Percentiles rank a stretch among this genome's conserved stretches.
phyloP scores from a whole-genome alignment of 2,113 vertebrate species.

The Nibea albiflora region DNA sequence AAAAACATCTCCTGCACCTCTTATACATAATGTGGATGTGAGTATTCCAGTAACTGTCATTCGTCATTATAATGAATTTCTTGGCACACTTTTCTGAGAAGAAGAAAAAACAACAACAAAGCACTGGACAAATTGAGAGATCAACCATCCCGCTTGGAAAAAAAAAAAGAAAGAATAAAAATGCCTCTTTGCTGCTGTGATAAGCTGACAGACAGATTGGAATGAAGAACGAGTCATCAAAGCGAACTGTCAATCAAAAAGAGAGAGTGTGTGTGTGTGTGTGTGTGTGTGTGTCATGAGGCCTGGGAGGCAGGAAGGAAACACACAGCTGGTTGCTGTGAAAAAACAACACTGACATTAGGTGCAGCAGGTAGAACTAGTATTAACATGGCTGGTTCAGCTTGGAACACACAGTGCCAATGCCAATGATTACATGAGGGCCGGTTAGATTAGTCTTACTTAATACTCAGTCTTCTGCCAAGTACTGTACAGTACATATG shows the following conservation, averaged over 20 bases:
- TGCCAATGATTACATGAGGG: neutral
- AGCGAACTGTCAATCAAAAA: slow-evolving; percentile 68
- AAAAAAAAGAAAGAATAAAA: slow-evolving; percentile 18
- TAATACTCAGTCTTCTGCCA: neutral
- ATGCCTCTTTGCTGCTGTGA: slow-evolving; percentile 22
- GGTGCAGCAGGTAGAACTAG: slow-evolving; percentile 61
- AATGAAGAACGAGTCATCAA: slow-evolving; percentile 69
- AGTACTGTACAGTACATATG: neutral
- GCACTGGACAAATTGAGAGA: slow-evolving; percentile 49
- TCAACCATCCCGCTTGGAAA: slow-evolving; percentile 29
- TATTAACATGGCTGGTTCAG: slow-evolving; percentile 55
- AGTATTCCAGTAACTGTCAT: slow-evolving; percentile 59
- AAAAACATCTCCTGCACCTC: slow-evolving; percentile 65
- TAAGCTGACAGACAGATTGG: slow-evolving; percentile 69
- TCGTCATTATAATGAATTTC: slow-evolving; percentile 62
- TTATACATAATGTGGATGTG: slow-evolving; percentile 43
- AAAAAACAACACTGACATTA: slow-evolving; percentile 67
- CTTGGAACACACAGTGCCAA: slow-evolving; percentile 10
- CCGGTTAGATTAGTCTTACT: neutral
- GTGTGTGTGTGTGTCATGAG: slow-evolving; percentile 26
- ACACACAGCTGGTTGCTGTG: slow-evolving; percentile 73
- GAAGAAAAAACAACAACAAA: slow-evolving; percentile 38
- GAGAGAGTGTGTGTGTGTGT: slow-evolving; percentile 23
- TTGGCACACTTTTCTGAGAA: slow-evolving; percentile 49
- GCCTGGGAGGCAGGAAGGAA: slow-evolving; percentile 72